Conservation (phyloP, 2,113 vertebrate genomes). For the Pangasianodon hypophthalmus region DNA sequence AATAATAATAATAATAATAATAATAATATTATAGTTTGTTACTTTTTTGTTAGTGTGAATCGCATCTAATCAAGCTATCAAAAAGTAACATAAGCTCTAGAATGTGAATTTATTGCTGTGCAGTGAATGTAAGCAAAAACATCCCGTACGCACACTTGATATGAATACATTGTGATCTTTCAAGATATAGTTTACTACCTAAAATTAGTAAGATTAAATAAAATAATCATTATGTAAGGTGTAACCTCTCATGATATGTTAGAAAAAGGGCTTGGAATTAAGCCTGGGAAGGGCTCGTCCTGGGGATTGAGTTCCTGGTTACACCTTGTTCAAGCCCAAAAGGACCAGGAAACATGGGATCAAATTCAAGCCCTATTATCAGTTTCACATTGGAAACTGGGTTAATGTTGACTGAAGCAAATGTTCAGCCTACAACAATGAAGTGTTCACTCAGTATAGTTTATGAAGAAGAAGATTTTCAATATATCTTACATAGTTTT, state of each 20-base stretch:
- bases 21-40: too few species aligned
- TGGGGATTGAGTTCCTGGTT: not conserved
- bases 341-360: not conserved
- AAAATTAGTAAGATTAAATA: not conserved
- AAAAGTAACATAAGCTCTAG: not conserved
- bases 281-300: not conserved
- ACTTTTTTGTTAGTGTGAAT: not conserved
- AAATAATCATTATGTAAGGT: not conserved
- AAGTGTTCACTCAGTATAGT: not conserved
- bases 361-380: not conserved
- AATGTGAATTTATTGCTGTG: not conserved
- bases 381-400: not conserved
- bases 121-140: not conserved
- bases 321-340: not conserved
- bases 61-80: not conserved
- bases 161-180: not conserved
- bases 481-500: conserved; percentile 2
- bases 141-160: not conserved
- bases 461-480: not conserved
- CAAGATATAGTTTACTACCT: not conserved
- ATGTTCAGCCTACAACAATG: not conserved
- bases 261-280: not conserved
- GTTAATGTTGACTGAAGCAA: not conserved
- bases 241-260: not conserved
- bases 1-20: too few species aligned